These are phyloP conservation scores for Triplophysa dalaica DNA, from an alignment of 2,113 vertebrate genomes.

Conservation along the genomic window DNA sequence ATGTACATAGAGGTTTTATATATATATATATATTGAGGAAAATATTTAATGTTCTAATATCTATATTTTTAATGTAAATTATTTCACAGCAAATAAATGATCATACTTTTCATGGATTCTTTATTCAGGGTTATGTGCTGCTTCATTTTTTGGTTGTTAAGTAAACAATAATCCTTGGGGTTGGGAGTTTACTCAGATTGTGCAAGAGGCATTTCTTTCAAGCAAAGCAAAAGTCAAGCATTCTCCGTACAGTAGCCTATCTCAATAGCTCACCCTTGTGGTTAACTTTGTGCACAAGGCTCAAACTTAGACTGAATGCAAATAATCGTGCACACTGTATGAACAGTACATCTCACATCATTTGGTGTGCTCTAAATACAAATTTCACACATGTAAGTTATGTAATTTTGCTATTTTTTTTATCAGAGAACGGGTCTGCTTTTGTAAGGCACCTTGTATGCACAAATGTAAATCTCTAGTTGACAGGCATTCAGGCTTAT, in stretches of 20 bases:
- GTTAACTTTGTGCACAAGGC: background rate
- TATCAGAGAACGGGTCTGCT: background rate
- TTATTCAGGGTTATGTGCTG: background rate
- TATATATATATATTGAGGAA: background rate
- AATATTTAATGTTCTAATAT: background rate
- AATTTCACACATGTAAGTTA: background rate
- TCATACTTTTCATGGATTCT: background rate
- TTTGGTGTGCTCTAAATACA: background rate
- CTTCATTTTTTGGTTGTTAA: background rate
- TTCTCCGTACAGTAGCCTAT: background rate
- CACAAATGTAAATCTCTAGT: conserved; percentile 8
- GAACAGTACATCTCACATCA: too few relatives aligned
- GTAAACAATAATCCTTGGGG: too few relatives aligned
- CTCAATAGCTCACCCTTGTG: conserved; percentile 31
- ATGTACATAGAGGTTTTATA: background rate
- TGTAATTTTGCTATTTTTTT: background rate
- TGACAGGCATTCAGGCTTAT: background rate
- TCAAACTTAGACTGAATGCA: background rate
- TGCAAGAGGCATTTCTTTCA: background rate
- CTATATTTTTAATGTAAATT: background rate
- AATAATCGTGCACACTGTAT: background rate
- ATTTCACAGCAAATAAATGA: background rate
- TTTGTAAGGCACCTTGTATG: conserved; percentile 11
- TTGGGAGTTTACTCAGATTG: too few relatives aligned
- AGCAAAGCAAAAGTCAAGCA: background rate